Evolutionary conservation across 2,797 vertebrate genomes (phyloP).

Genomic region (Hapalemur alaotrensis): DNA sequence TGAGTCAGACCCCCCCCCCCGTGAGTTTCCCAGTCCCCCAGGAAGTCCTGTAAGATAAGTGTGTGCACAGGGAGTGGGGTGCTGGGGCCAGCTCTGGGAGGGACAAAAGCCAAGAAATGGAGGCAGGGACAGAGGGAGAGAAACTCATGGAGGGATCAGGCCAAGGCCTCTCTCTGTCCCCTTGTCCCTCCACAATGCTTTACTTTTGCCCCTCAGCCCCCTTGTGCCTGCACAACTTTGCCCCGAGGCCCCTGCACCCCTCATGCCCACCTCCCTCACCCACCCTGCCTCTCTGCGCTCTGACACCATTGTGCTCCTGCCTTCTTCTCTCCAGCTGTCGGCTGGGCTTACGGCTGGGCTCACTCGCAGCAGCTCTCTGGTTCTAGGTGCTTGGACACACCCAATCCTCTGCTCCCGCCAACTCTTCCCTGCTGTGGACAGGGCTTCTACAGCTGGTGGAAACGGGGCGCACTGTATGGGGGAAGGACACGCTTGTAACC

Average conservation of each 20-base stretch:
- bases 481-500: too few relatives aligned
- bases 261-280: not conserved
- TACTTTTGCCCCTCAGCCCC: not conserved
- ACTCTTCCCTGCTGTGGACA: not conserved
- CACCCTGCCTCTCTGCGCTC: not conserved
- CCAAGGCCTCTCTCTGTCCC: not conserved
- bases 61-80: not conserved
- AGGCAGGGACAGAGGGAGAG: not conserved
- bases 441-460: too few relatives aligned
- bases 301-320: not conserved
- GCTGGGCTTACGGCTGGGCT: not conserved
- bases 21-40: not conserved
- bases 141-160: not conserved
- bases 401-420: not conserved
- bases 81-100: not conserved
- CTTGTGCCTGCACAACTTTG: not conserved
- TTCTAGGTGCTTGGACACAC: too few relatives aligned
- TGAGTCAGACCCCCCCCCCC: not conserved
- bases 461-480: accelerated
- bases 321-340: not conserved
- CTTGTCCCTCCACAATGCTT: not conserved
- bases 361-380: accelerated
- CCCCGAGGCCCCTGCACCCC: not conserved
- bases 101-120: not conserved
- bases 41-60: not conserved